phyloP scores from a whole-genome alignment of 1,140 invertebrate species.

The Microvelia longipes region DNA sequence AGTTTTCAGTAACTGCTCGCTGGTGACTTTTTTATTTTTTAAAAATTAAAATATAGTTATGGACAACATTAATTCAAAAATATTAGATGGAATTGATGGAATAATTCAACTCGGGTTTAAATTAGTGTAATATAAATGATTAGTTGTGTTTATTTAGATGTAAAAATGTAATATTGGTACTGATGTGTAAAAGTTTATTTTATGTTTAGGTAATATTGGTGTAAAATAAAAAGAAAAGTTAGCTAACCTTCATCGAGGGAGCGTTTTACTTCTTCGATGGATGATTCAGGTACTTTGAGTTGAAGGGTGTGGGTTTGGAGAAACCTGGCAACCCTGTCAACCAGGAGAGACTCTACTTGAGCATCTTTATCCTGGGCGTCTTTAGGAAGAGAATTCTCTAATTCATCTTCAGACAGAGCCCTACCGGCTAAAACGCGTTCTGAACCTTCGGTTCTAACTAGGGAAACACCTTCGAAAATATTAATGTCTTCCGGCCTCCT shows the following conservation, averaged over 20 bases:
- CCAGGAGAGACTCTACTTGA: conserved; percentile 54
- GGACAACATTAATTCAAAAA: no score
- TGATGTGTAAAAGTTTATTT: no score
- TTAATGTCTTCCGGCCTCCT: conserved; percentile 35
- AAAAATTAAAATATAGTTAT: no score
- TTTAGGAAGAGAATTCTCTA: conserved; percentile 39
- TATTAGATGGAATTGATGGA: no score
- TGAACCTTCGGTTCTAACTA: conserved; percentile 41
- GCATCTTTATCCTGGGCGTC: conserved; percentile 53
- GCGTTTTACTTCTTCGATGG: conserved; percentile 48
- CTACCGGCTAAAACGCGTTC: conserved; percentile 28
- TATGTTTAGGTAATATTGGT: no score
- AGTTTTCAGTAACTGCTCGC: no score
- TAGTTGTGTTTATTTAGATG: no score
- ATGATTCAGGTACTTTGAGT: conserved; percentile 51
- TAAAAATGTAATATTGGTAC: no score
- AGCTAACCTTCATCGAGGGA: conserved; percentile 41
- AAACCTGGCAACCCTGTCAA: conserved; percentile 56
- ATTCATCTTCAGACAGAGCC: conserved; percentile 36
- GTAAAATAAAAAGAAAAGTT: no score
- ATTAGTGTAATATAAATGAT: no score
- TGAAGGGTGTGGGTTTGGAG: conserved; percentile 61
- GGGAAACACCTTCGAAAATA: conserved; percentile 48
- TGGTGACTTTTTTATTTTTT: no score
- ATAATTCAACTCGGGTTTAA: no score